phyloP scores from a whole-genome alignment of 2,113 vertebrate species.

The Ctenodactylus gundi region DNA sequence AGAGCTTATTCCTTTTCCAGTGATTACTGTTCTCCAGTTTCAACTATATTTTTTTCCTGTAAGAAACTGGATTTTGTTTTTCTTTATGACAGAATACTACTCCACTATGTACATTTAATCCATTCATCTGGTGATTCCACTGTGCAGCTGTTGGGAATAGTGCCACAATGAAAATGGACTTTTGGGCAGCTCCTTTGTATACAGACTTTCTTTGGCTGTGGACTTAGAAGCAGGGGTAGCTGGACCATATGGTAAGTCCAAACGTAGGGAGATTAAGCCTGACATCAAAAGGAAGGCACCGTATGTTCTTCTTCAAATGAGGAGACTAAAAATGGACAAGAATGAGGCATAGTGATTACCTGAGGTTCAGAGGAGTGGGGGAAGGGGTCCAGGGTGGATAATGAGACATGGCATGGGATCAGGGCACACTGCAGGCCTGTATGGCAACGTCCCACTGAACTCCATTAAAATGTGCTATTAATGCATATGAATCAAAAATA shows the following conservation, averaged over 20 bases:
- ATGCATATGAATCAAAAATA: background rate
- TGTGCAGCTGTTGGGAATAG: background rate
- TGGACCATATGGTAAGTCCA: too few relatives aligned
- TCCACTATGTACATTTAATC: background rate
- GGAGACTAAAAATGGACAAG: background rate
- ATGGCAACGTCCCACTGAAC: background rate
- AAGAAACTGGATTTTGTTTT: background rate
- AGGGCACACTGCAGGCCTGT: background rate
- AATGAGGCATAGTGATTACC: too few relatives aligned
- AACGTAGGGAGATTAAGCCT: background rate
- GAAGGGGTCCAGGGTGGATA: too few relatives aligned
- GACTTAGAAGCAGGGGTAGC: too few relatives aligned
- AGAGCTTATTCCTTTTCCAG: too few relatives aligned
- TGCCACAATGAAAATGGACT: background rate
- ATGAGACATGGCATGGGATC: background rate
- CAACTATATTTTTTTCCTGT: background rate
- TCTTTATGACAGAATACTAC: background rate
- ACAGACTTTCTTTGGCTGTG: background rate
- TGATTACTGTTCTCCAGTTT: background rate
- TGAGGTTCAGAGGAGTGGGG: background rate
- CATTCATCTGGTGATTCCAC: background rate
- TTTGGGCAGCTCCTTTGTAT: background rate
- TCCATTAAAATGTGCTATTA: background rate
- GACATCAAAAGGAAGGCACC: background rate
- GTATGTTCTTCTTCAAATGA: background rate